Conservation (phyloP, 2,888 invertebrate genomes). For the Pyrrhia umbra region DNA sequence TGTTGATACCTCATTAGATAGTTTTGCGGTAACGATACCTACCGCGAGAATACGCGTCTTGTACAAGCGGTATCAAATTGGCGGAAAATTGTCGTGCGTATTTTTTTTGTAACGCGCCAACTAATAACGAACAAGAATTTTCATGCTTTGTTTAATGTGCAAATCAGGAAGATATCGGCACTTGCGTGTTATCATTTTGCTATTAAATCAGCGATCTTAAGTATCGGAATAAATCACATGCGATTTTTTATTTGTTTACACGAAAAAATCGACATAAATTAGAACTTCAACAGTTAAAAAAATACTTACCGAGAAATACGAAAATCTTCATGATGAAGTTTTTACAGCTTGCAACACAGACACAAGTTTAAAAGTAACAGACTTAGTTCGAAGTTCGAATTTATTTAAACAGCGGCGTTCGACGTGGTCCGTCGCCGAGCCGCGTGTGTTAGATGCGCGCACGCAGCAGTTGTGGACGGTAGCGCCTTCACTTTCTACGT, state of each 20-base stretch:
- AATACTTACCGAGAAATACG: slow-evolving; percentile 82
- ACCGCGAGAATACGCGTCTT: slow-evolving; percentile 33
- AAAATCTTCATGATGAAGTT: slow-evolving; percentile 79
- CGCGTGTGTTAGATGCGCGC: slow-evolving; percentile 82
- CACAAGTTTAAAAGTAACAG: slow-evolving; percentile 71
- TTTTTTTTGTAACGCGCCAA: slow-evolving; percentile 27
- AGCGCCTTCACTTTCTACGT: slow-evolving; percentile 88
- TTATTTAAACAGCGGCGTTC: slow-evolving; percentile 77
- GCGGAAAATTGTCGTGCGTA: slow-evolving; percentile 54
- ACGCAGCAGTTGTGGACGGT: slow-evolving; percentile 67
- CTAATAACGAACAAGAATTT: slow-evolving; percentile 47
- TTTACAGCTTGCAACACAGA: slow-evolving; percentile 76
- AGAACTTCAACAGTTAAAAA: slow-evolving; percentile 22
- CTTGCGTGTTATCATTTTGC: slow-evolving; percentile 54
- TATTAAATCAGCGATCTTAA: slow-evolving; percentile 30
- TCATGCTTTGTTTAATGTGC: slow-evolving; percentile 60
- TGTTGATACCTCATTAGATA: slow-evolving; percentile 27
- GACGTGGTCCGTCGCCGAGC: slow-evolving; percentile 80
- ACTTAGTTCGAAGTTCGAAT: slow-evolving; percentile 68
- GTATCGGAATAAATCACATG: slow-evolving; percentile 20
- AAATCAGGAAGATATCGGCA: slow-evolving; percentile 46
- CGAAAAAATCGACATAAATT: neutral
- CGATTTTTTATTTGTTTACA: slow-evolving; percentile 6
- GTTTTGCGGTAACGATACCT: slow-evolving; percentile 40
- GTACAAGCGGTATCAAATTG: slow-evolving; percentile 38